A percentile compares a stretch with the other conserved stretches of the same genome.
These are phyloP conservation scores for Neomorphus geoffroyi DNA, from an alignment of 2,797 vertebrate species.

Conservation along the genomic window DNA sequence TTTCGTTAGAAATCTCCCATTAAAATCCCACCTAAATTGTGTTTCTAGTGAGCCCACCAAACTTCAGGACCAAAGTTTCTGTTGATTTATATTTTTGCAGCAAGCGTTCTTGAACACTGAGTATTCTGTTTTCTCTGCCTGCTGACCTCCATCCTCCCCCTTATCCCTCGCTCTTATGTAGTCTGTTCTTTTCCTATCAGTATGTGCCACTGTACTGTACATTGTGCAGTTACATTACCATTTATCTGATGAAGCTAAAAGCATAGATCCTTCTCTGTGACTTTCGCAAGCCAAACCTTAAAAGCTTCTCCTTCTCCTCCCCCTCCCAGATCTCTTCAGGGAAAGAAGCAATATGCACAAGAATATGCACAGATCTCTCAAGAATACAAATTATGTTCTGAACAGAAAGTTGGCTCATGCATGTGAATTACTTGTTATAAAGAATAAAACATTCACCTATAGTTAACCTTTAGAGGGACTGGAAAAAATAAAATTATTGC, in stretches of 20 bases:
- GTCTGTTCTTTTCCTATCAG: constrained; percentile 36
- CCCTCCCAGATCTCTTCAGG: constrained; percentile 42
- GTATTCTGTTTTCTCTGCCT: not conserved
- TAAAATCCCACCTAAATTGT: not conserved
- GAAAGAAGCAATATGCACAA: constrained; percentile 49
- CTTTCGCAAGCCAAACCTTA: constrained; percentile 55
- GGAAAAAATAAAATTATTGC: constrained; percentile 40
- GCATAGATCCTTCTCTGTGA: constrained; percentile 48
- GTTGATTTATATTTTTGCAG: not conserved
- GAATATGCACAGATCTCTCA: constrained; percentile 22
- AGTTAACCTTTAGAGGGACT: constrained; percentile 58
- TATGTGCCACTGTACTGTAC: constrained; percentile 8
- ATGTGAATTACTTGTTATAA: constrained; percentile 52
- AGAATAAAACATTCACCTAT: constrained; percentile 59
- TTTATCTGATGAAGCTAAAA: constrained; percentile 59
- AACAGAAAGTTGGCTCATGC: constrained; percentile 52
- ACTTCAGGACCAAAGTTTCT: not conserved
- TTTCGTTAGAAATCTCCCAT: not conserved
- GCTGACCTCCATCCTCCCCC: not conserved
- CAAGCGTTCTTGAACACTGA: not conserved
- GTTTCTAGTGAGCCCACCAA: not conserved
- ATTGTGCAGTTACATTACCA: not conserved
- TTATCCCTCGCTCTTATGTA: not conserved
- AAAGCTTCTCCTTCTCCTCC: constrained; percentile 42
- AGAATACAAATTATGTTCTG: constrained; percentile 68